phyloP scores from a whole-genome alignment of 2,797 vertebrate species.

The Cyclopterus lumpus region DNA sequence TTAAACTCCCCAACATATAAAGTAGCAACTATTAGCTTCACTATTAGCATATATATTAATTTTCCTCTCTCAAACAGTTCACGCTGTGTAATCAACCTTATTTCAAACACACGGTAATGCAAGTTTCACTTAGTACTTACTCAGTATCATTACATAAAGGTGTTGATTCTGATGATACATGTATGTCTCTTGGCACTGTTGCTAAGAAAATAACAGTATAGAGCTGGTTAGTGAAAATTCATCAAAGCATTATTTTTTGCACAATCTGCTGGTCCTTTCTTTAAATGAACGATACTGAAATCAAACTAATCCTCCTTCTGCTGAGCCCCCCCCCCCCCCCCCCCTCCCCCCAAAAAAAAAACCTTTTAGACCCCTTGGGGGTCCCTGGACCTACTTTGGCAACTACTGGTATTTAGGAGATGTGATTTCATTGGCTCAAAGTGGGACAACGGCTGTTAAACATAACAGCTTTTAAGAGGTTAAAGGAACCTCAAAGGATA shows the following conservation, averaged over 20 bases:
- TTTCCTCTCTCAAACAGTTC: not conserved
- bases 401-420: slow-evolving; percentile 63
- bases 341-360: slow-evolving; percentile 46
- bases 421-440: slow-evolving; percentile 70
- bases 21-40: not conserved
- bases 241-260: slow-evolving; percentile 26
- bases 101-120: not conserved
- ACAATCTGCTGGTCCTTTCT: slow-evolving; percentile 31
- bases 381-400: slow-evolving; percentile 67
- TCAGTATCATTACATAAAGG: not conserved
- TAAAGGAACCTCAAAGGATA: slow-evolving; percentile 53
- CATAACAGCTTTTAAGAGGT: slow-evolving; percentile 46
- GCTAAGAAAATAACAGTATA: slow-evolving; percentile 10
- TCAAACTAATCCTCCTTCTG: slow-evolving; percentile 59
- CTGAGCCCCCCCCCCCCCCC: slow-evolving; percentile 37
- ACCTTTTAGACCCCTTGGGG: slow-evolving; percentile 46
- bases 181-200: not conserved
- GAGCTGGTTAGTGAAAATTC: slow-evolving; percentile 18
- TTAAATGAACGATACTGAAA: slow-evolving; percentile 46
- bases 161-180: not conserved
- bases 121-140: no score
- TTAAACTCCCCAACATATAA: not conserved
- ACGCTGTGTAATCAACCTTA: not conserved
- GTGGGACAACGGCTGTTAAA: slow-evolving; percentile 55
- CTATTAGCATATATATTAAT: not conserved